Evolutionary conservation across 2,113 vertebrate species (phyloP), one percentile per base, ranked within the genome.

Genomic region (Centrocercus urophasianus): DNA sequence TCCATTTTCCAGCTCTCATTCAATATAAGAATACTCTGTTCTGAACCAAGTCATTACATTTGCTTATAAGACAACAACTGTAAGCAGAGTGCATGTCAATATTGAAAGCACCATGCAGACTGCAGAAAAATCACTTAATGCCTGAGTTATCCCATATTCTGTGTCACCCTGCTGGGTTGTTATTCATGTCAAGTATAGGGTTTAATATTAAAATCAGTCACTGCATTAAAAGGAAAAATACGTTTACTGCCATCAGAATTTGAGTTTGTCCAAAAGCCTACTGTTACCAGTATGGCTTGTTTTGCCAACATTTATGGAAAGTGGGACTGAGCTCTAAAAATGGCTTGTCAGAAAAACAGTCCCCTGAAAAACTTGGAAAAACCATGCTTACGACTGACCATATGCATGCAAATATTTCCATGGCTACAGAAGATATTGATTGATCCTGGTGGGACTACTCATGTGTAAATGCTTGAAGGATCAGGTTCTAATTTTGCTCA

Each of bases 401-500:
- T 65, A 71, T 48, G 57, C 52, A 71, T 65, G 30, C 0, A 0
- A 83, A 65, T 86, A 91, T 89, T 95, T 83, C 91, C 79, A 45
- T 91, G 83, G 57, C 89, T 94, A 61, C 80, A 81, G 61, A 78
- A 48, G 47, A 36, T 59, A 96, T 88, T 93, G 91, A 90, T 86
- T 93, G 83, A 59, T 72, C 70, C 66, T 79, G 78, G 16, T 88
- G 88, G 42, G 79, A 81, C 72, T 81, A 36, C 65, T 86, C 15
- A 3, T 72, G n/a, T 74, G 38, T 47, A 93, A 88, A 83, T 65
- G 34, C 40, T 90, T 65, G 87, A 92, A 94, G 88, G 90, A 94
- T 95, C 91, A 61, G 67, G 70, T 94, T 94, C 57, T 88, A 90
- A 94, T 94, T 90, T 93, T 95, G 36, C 17, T 93, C 94, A 79